phyloP scores from a whole-genome alignment of 1,140 invertebrate species.

The Pteromalus puparum region DNA sequence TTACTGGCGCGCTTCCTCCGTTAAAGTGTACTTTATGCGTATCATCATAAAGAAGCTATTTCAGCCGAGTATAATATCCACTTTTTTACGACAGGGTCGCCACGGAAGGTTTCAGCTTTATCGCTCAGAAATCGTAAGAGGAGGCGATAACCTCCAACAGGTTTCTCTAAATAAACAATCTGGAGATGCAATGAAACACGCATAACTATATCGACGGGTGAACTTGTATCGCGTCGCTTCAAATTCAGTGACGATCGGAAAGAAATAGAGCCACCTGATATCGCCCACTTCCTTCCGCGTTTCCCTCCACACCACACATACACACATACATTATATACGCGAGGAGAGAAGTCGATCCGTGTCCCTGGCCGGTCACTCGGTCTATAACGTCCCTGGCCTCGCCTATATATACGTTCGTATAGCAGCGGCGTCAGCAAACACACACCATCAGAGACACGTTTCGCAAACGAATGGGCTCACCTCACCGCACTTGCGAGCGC shows the following conservation, averaged over 20 bases:
- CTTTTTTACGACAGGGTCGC: not conserved
- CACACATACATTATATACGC: not conserved
- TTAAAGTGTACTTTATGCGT: constrained; percentile 27
- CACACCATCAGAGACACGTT: not conserved
- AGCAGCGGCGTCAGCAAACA: constrained; percentile 23
- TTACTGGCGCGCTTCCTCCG: too few relatives aligned
- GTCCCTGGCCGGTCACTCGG: not conserved
- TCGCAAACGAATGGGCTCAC: not conserved
- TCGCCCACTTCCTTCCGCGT: not conserved
- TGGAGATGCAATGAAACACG: not conserved
- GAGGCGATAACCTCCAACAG: not conserved
- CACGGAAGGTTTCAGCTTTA: not conserved
- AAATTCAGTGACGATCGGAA: not conserved
- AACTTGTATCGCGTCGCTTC: not conserved
- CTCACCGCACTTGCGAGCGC: not conserved
- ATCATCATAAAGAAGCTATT: constrained; percentile 24
- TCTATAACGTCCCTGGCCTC: not conserved
- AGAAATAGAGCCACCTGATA: not conserved
- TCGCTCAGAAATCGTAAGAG: not conserved
- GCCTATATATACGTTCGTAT: not conserved
- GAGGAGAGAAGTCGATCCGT: not conserved
- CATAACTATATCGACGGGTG: not conserved
- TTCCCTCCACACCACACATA: not conserved
- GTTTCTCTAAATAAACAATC: not conserved
- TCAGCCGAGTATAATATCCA: constrained; percentile 4